Conservation (phyloP, 2,888 invertebrate species). For the Sinodicranocentrus sp. region DNA sequence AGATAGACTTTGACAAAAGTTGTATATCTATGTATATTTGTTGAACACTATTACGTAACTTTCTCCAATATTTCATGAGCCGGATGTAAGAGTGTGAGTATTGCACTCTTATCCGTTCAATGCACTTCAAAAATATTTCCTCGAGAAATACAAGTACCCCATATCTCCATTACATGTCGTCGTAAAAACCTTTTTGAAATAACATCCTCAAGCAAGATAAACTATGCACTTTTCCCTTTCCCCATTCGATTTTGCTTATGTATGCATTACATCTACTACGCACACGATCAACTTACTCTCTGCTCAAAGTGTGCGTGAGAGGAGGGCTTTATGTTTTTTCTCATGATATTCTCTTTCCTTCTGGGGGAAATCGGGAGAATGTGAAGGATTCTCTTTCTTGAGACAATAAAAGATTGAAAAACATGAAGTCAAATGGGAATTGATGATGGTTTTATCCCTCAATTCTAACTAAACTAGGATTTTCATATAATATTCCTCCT, state of each 20-base stretch:
- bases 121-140: conserved; percentile 7
- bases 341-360: no score
- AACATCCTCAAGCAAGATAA: conserved; percentile 31
- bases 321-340: no score
- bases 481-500: background rate
- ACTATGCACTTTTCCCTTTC: conserved; percentile 11
- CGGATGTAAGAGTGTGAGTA: background rate
- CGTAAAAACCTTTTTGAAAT: conserved; percentile 23
- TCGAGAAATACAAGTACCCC: background rate
- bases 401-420: conserved; percentile 44
- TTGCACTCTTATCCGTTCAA: background rate
- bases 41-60: conserved; percentile 38
- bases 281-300: background rate
- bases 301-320: no score
- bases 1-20: no score
- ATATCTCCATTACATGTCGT: conserved; percentile 27
- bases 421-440: conserved; percentile 27
- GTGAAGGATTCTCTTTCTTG: conserved; percentile 1
- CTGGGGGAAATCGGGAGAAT: background rate
- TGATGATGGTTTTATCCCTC: conserved; percentile 14
- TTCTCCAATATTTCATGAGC: conserved; percentile 32
- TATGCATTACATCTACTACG: background rate
- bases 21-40: background rate
- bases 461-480: background rate
- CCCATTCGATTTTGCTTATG: background rate